Percentiles rank a stretch among this genome's conserved stretches.
These are phyloP conservation scores for Phoxinus dragarum DNA, from an alignment of 2,797 vertebrate genomes.

Conservation along the genomic window DNA sequence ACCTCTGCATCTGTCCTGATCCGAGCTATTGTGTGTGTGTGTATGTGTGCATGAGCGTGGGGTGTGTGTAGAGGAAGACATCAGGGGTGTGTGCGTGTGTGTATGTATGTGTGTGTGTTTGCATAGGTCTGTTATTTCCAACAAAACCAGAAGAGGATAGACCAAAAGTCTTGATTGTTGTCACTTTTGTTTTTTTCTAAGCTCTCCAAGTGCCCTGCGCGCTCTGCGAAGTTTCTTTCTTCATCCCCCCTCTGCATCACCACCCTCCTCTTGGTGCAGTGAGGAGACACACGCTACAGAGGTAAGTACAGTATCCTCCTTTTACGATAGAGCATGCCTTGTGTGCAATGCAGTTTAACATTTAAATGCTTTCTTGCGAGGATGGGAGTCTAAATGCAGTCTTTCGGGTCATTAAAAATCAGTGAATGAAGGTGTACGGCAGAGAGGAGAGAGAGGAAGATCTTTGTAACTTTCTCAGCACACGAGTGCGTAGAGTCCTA, in stretches of 20 bases:
- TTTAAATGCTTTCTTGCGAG: background rate
- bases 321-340: constrained; percentile 7
- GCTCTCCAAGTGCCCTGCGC: constrained; percentile 54
- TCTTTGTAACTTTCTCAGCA: constrained; percentile 69
- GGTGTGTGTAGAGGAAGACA: constrained; percentile 46
- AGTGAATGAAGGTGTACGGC: background rate
- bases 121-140: constrained; percentile 60
- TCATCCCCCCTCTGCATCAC: constrained; percentile 8
- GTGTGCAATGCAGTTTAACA: background rate
- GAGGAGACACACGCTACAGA: constrained; percentile 70
- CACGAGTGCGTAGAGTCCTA: constrained; percentile 62
- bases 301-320: constrained; percentile 48
- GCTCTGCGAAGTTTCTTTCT: constrained; percentile 53
- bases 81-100: constrained; percentile 35
- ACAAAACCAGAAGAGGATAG: constrained; percentile 66
- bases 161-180: constrained; percentile 64
- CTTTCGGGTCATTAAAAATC: background rate
- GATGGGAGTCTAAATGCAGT: background rate
- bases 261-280: constrained; percentile 54
- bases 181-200: constrained; percentile 38
- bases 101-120: background rate
- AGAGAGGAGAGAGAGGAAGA: background rate
- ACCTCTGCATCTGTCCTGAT: constrained; percentile 63
- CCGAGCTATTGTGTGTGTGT: constrained; percentile 59
- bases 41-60: constrained; percentile 28